phyloP scores from a whole-genome alignment of 2,113 vertebrate genomes.

The Arenaria interpres region DNA sequence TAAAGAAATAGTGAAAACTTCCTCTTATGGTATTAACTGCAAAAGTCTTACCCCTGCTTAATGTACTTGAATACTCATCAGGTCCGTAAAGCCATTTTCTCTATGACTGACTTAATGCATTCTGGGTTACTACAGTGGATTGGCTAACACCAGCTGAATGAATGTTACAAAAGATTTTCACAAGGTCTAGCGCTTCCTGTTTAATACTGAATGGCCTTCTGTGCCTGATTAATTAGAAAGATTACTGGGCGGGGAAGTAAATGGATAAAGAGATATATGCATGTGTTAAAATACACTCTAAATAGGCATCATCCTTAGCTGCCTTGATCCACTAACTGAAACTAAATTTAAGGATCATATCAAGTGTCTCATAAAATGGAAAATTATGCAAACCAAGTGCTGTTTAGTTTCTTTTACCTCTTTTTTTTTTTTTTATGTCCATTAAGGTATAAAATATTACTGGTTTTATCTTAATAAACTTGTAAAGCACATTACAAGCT shows the following conservation, averaged over 20 bases:
- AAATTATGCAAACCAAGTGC: background rate
- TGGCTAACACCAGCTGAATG: background rate
- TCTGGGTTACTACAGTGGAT: background rate
- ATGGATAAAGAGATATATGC: background rate
- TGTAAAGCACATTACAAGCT: background rate
- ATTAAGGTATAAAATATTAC: background rate
- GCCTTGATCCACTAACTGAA: background rate
- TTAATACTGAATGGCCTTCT: background rate
- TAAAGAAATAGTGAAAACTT: background rate
- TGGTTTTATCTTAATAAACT: background rate
- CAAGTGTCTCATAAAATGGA: background rate
- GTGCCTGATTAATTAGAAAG: background rate
- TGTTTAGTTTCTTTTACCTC: background rate
- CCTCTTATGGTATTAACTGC: background rate
- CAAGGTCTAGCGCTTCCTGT: background rate
- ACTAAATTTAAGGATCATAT: background rate
- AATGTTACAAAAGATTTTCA: background rate
- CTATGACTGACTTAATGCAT: background rate
- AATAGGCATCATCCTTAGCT: background rate
- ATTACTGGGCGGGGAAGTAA: background rate
- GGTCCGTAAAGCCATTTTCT: background rate
- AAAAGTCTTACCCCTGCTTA: background rate
- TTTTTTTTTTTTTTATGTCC: accelerated
- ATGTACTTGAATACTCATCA: background rate
- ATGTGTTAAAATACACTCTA: background rate